A percentile compares a stretch with the other conserved stretches of the same genome.
These are phyloP conservation scores for Dicyrtomina minuta DNA, from an alignment of 2,888 invertebrate genomes.

Conservation along the genomic window DNA sequence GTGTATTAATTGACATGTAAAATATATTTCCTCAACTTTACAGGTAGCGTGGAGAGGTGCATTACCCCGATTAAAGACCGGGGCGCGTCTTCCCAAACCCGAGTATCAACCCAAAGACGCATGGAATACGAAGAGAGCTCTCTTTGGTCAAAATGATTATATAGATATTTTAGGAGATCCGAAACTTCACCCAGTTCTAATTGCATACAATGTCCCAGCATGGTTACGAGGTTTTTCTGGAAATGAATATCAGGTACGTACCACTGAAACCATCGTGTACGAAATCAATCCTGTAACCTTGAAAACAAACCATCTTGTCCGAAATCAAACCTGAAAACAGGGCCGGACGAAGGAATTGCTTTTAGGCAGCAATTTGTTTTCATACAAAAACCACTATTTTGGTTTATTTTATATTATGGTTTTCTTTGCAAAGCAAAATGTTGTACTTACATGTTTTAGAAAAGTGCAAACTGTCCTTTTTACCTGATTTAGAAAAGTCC, in stretches of 20 bases:
- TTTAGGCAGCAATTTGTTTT: too few relatives aligned
- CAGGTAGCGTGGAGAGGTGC: constrained; percentile 61
- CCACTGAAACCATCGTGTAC: background rate
- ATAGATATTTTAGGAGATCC: constrained; percentile 92
- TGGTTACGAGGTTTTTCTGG: constrained; percentile 89
- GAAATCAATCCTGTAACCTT: background rate
- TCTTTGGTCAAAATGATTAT: constrained; percentile 95
- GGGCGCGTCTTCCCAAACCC: constrained; percentile 65
- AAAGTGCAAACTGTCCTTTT: too few relatives aligned
- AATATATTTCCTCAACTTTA: too few relatives aligned
- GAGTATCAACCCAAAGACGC: constrained; percentile 67
- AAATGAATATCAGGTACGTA: constrained; percentile 73
- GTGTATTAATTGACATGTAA: too few relatives aligned
- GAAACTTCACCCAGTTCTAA: constrained; percentile 75
- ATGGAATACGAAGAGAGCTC: constrained; percentile 75
- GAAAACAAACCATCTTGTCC: background rate
- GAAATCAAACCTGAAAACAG: background rate
- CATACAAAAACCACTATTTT: too few relatives aligned
- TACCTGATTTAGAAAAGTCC: too few relatives aligned
- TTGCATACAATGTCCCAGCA: constrained; percentile 79
- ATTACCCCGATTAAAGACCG: constrained; percentile 65
- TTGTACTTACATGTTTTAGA: too few relatives aligned
- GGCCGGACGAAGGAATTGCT: too few relatives aligned
- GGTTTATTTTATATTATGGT: too few relatives aligned
- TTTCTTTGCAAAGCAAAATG: too few relatives aligned